These are phyloP conservation scores for Okapia johnstoni DNA, from an alignment of 2,113 vertebrate species.

Conservation along the genomic window DNA sequence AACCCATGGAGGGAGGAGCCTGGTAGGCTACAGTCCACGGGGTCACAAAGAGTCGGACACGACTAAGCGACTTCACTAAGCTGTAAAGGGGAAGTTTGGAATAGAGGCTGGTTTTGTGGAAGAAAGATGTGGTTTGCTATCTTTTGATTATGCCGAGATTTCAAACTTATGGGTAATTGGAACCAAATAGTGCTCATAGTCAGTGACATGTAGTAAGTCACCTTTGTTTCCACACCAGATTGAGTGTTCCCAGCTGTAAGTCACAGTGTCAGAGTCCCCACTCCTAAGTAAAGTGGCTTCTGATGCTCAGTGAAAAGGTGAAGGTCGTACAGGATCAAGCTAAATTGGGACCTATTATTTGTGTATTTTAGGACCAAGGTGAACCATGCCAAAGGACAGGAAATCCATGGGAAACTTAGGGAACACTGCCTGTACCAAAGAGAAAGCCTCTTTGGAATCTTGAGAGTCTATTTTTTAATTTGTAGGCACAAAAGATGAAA, in stretches of 20 bases:
- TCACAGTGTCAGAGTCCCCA: not conserved
- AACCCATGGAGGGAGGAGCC: too few relatives aligned
- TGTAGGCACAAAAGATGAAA: constrained; percentile 88
- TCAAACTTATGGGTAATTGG: not conserved
- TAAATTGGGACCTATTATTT: not conserved
- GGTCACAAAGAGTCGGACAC: too few relatives aligned
- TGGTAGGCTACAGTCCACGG: too few relatives aligned
- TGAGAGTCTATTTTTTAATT: constrained; percentile 44
- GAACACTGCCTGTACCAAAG: not conserved
- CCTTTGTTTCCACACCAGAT: not conserved
- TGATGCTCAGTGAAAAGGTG: not conserved
- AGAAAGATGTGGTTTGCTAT: not conserved
- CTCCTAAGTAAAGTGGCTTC: not conserved
- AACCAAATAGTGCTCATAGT: not conserved
- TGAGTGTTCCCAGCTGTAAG: not conserved
- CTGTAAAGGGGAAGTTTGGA: not conserved
- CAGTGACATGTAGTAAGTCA: not conserved
- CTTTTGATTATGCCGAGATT: constrained; percentile 6
- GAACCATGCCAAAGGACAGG: not conserved
- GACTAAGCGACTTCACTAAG: not conserved
- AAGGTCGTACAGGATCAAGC: not conserved
- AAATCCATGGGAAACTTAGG: not conserved
- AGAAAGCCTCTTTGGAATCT: constrained; percentile 28
- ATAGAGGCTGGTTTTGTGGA: constrained; percentile 20
- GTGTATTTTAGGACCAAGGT: not conserved